These are phyloP conservation scores for Kryphioiulus occultus DNA, from an alignment of 2,888 invertebrate genomes.

Conservation along the genomic window DNA sequence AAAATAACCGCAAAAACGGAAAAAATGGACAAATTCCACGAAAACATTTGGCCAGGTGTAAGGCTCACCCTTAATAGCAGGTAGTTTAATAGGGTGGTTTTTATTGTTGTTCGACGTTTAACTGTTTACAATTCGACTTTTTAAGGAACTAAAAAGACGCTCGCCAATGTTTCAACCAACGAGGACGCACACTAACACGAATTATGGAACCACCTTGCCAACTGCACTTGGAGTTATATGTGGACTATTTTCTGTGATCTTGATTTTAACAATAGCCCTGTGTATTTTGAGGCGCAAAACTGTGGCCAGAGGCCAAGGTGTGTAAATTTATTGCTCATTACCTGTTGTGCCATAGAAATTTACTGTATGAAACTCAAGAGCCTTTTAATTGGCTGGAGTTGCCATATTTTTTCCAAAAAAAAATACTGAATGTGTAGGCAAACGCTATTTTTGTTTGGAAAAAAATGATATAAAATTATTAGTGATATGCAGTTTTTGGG, in stretches of 20 bases:
- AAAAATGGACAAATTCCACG: too few species aligned
- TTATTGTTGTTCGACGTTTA: not conserved
- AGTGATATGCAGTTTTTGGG: not conserved
- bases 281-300: conserved; percentile 69
- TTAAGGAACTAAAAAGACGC: conserved; percentile 52
- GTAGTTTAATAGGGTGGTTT: not conserved
- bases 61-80: too few species aligned
- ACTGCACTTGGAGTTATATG: conserved; percentile 71
- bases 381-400: too few species aligned
- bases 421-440: too few species aligned
- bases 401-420: too few species aligned
- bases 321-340: conserved; percentile 65
- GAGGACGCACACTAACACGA: conserved; percentile 22
- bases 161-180: conserved; percentile 44
- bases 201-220: conserved; percentile 43
- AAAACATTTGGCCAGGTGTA: too few species aligned
- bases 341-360: too few species aligned
- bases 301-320: conserved; percentile 70
- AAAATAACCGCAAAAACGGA: too few species aligned
- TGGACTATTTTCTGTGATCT: conserved; percentile 70
- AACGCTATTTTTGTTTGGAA: too few species aligned
- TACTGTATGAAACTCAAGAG: too few species aligned
- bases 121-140: conserved; percentile 44
- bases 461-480: too few species aligned
- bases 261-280: conserved; percentile 71